Conservation (phyloP, 1,140 invertebrate species). For the Brachionus calyciflorus region DNA sequence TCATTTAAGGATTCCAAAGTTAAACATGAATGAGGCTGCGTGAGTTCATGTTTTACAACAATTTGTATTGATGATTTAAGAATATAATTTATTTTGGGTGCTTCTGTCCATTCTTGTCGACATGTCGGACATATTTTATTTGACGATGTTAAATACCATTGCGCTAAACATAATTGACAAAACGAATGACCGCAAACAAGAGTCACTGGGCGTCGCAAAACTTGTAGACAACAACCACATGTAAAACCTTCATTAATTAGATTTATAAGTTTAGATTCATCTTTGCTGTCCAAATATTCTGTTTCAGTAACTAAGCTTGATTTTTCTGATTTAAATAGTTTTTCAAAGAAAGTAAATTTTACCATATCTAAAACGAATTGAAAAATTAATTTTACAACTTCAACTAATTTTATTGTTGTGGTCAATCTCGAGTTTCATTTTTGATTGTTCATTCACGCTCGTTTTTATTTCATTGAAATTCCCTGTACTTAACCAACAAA, state of each 20-base stretch:
- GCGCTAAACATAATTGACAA: slow-evolving; percentile 36
- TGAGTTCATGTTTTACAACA: not conserved
- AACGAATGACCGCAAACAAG: slow-evolving; percentile 37
- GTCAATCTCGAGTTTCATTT: too few species aligned
- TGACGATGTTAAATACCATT: not conserved
- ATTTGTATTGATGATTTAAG: not conserved
- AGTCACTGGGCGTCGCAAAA: not conserved
- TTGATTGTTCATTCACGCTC: too few species aligned
- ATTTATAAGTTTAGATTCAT: not conserved
- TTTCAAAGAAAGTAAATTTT: not conserved
- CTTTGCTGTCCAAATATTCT: not conserved
- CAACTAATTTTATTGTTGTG: too few species aligned
- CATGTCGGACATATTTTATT: slow-evolving; percentile 31
- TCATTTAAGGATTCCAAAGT: not conserved
- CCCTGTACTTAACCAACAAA: too few species aligned
- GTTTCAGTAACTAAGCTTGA: not conserved
- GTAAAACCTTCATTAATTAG: slow-evolving; percentile 8
- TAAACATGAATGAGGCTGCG: not conserved
- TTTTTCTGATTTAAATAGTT: not conserved
- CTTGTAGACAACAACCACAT: slow-evolving; percentile 34
- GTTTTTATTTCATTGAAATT: too few species aligned
- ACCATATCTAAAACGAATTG: too few species aligned
- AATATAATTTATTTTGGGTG: slow-evolving; percentile 12
- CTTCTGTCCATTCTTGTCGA: slow-evolving; percentile 1
- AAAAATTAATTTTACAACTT: too few species aligned